Base-by-base conservation (phyloP, 2,113 vertebrate genomes). In the western clawed frog (Xenopus tropicalis) region DNA sequence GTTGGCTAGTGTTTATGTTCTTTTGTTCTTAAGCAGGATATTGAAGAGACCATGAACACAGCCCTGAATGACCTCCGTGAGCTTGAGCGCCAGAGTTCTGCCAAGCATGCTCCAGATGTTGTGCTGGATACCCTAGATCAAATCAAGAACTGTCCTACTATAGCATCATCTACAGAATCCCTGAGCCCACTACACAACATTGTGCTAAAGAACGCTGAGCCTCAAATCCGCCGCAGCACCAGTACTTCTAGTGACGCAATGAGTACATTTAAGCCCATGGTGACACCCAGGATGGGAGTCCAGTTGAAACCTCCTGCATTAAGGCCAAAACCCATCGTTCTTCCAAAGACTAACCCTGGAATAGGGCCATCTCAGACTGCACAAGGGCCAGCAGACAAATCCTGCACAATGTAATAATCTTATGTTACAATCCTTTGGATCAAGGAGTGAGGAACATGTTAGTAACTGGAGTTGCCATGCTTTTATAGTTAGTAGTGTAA, bases 1-100 rank as follows among this genome's bases (percentile, higher is more conserved):
- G 2, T 37, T 37, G 29, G 29, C 29, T 37, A 37, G 29, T 37
- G 29, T 37, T 37, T 37, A 37, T 37, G 29, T 37, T 25, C 9
- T 14, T n/a, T 56, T 43, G 61, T 54, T n/a, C 52, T 80, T 71
- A 21, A 25, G 78, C 84, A 99, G 97, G 97, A 99, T 87, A 99
- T 99, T 42, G 96, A 99, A 78, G 96, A 99, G 83, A 98, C 96
- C 0, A 98, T 99, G 97, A 99, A 98, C 88, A 96, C 95, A 0
- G 97, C 97, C 1, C 88, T 99, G 83, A 99, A 96, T 0, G 97
- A 98, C 87, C 90, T 99, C 46, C 94, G 95, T 0, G 97, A 99
- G 85, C 89, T 99, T 79, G 96, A 99, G 84, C 88, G 95, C 54
- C 97, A 99, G 87, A 99, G 95, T 79, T 95, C 97, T 0, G 94